Percentiles rank a stretch among this genome's conserved stretches.
Evolutionary conservation across 2,888 invertebrate species (phyloP).

Genomic region (Campoplex capitator): DNA sequence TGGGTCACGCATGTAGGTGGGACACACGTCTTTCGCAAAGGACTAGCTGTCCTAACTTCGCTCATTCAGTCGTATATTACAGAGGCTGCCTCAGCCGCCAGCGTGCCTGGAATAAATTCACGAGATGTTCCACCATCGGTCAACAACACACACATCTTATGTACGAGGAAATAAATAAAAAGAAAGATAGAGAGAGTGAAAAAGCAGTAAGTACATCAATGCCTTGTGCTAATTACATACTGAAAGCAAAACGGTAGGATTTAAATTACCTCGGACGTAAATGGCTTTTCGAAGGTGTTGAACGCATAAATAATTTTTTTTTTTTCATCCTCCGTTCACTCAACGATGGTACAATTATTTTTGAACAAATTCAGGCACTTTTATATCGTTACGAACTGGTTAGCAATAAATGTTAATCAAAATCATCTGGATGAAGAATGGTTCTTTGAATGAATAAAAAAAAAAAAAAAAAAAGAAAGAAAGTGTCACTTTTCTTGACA

Average conservation of each 20-base stretch:
- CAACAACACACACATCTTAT: constrained; percentile 16
- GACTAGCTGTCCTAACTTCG: constrained; percentile 37
- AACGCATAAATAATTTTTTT: too few relatives aligned
- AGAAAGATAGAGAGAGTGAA: constrained; percentile 10
- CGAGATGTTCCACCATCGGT: constrained; percentile 61
- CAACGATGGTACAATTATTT: too few relatives aligned
- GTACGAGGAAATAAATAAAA: not conserved
- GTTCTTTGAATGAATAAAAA: too few relatives aligned
- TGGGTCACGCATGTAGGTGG: constrained; percentile 78
- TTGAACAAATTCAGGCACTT: too few relatives aligned
- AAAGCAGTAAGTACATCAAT: constrained; percentile 35
- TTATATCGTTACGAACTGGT: too few relatives aligned
- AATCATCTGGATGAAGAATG: too few relatives aligned
- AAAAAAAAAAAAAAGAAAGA: too few relatives aligned
- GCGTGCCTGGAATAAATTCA: constrained; percentile 76
- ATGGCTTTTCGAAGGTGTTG: not conserved
- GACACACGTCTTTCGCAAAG: constrained; percentile 72
- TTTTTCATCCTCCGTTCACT: too few relatives aligned
- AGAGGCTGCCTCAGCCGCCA: constrained; percentile 71
- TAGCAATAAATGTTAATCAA: too few relatives aligned
- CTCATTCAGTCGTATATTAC: constrained; percentile 75
- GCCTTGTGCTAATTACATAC: constrained; percentile 7
- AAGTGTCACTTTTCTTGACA: too few relatives aligned
- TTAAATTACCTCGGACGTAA: not conserved
- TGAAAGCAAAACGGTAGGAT: not conserved